Percentiles rank a stretch among this genome's conserved stretches.
Evolutionary conservation across 2,888 invertebrate genomes (phyloP).

Genomic region (Melieria crassipennis): DNA sequence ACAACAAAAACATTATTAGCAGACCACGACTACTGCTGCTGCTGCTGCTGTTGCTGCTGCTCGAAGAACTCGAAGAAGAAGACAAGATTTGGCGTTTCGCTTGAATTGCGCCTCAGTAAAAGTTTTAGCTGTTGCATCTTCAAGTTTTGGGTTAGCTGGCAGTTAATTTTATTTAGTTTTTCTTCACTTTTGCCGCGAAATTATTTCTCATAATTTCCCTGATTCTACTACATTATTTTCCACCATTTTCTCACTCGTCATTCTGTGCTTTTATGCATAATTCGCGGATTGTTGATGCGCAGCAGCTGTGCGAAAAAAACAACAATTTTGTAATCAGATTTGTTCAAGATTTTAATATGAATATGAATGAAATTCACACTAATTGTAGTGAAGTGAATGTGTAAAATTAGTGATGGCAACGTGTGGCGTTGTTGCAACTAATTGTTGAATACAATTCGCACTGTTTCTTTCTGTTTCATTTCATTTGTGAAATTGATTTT

Average conservation of each 20-base stretch:
- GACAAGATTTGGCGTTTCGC: background rate
- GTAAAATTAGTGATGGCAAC: too few species aligned
- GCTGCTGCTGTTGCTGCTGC: background rate
- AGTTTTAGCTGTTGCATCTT: background rate
- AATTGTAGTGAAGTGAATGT: too few species aligned
- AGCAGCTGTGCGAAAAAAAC: background rate
- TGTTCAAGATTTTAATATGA: slow-evolving; percentile 24
- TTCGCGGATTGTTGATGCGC: background rate
- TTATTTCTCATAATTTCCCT: slow-evolving; percentile 20
- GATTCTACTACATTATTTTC: slow-evolving; percentile 10
- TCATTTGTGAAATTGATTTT: too few species aligned
- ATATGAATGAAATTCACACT: slow-evolving; percentile 19
- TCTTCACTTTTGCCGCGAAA: slow-evolving; percentile 28
- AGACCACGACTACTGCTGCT: background rate
- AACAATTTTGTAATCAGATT: slow-evolving; percentile 35
- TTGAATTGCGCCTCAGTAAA: too few species aligned
- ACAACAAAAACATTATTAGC: too few species aligned
- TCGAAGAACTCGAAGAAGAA: slow-evolving; percentile 22
- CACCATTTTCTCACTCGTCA: background rate
- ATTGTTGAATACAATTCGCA: too few species aligned
- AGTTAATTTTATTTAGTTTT: slow-evolving; percentile 36
- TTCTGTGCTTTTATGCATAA: background rate
- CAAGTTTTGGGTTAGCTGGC: slow-evolving; percentile 18
- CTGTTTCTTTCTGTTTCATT: too few species aligned
- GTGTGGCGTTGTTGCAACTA: too few species aligned